These are phyloP conservation scores for Teleopsis dalmanni DNA, from an alignment of 1,140 invertebrate species.

Conservation along the genomic window DNA sequence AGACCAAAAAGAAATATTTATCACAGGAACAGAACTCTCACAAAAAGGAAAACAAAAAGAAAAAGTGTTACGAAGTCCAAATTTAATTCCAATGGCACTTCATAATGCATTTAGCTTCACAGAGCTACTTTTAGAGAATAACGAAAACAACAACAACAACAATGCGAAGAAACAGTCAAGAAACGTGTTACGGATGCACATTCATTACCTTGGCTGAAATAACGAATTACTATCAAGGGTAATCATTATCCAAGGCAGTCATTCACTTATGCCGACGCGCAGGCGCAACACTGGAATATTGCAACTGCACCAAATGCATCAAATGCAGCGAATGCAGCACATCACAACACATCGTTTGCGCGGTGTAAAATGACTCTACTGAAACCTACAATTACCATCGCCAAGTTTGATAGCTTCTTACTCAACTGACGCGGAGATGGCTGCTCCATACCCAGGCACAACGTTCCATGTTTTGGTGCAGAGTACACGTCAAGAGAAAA, in stretches of 20 bases:
- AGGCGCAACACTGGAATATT: neutral
- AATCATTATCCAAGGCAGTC: conserved; percentile 37
- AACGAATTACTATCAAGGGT: conserved; percentile 12
- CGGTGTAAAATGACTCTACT: conserved; percentile 40
- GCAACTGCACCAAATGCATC: neutral
- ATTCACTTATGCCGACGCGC: conserved; percentile 11
- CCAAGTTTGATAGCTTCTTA: conserved; percentile 35
- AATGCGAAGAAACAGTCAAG: no score
- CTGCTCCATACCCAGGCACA: neutral
- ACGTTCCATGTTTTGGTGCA: neutral
- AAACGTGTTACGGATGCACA: no score
- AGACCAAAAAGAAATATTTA: no score
- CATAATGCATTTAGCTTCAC: no score
- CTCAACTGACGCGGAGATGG: no score
- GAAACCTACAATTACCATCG: conserved; percentile 43
- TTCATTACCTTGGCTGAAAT: conserved; percentile 10
- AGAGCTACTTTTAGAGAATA: no score
- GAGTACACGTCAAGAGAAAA: no score
- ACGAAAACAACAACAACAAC: no score
- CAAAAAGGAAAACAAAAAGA: no score
- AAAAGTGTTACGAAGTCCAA: no score
- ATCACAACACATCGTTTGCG: conserved; percentile 7
- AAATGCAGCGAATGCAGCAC: neutral
- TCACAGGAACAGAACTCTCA: no score
- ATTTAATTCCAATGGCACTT: no score